Conservation (phyloP, 2,113 vertebrate species). For the Porphyrio hochstetteri region DNA sequence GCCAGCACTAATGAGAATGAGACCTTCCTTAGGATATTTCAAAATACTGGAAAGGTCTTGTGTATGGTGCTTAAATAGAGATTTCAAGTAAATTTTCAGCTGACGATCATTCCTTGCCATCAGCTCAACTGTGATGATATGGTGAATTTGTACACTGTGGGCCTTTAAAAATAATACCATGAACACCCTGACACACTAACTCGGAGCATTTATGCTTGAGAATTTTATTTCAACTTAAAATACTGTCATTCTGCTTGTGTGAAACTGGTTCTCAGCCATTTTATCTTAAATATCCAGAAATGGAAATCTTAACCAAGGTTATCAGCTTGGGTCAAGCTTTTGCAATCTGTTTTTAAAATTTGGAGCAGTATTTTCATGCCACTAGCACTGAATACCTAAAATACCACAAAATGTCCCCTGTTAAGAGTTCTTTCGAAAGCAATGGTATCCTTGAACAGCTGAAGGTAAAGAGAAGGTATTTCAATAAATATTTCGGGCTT, state of each 20-base stretch:
- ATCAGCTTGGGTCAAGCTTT: not conserved
- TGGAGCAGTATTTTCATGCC: not conserved
- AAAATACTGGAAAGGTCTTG: not conserved
- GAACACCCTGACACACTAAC: not conserved
- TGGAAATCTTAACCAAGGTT: not conserved
- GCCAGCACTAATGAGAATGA: not conserved
- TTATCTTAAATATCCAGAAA: not conserved
- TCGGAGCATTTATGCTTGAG: not conserved
- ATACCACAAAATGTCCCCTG: not conserved
- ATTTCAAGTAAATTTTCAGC: not conserved
- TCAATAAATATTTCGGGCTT: not conserved
- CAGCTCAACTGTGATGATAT: not conserved
- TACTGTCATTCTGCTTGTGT: rapidly evolving
- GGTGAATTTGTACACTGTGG: not conserved
- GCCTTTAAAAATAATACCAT: not conserved
- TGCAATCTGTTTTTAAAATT: not conserved
- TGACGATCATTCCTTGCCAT: not conserved
- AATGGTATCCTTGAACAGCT: not conserved
- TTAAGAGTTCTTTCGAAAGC: not conserved
- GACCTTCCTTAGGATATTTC: not conserved
- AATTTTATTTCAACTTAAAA: not conserved
- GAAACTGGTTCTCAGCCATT: not conserved
- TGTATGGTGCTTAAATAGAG: not conserved
- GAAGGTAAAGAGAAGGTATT: not conserved
- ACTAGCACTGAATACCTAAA: not conserved